Percentiles rank a stretch among this genome's conserved stretches.
phyloP scores from a whole-genome alignment of 92 coral and sea anemone species.

The Bergia sp. region DNA sequence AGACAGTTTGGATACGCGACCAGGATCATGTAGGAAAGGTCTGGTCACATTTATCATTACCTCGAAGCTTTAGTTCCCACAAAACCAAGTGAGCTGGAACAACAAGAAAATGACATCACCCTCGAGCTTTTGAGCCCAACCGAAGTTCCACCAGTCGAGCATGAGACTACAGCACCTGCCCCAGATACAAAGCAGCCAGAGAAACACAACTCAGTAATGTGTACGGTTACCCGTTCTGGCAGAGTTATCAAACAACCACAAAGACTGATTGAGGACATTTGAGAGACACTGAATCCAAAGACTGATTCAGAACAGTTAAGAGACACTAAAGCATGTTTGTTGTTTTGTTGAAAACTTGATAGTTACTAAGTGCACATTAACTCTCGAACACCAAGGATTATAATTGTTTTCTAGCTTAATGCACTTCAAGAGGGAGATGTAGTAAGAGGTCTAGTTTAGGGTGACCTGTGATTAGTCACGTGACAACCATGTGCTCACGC shows the following conservation, averaged over 20 bases:
- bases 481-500: too few relatives aligned
- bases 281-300: not conserved
- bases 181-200: not conserved
- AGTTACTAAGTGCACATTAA: not conserved
- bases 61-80: not conserved
- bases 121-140: not conserved
- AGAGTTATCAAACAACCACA: constrained; percentile 6
- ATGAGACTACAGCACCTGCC: not conserved
- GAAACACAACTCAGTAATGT: not conserved
- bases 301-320: not conserved
- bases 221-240: not conserved
- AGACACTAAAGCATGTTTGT: not conserved
- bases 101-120: not conserved
- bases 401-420: not conserved
- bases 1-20: too few relatives aligned
- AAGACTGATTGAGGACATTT: constrained; percentile 13
- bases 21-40: too few relatives aligned
- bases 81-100: not conserved
- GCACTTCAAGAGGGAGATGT: not conserved
- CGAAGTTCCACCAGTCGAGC: not conserved
- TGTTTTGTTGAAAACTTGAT: not conserved
- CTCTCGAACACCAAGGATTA: not conserved
- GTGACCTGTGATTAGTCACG: not conserved
- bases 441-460: not conserved
- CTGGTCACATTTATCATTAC: too few relatives aligned